phyloP scores from a whole-genome alignment of 2,888 invertebrate genomes.

The Ophioninae sp. region DNA sequence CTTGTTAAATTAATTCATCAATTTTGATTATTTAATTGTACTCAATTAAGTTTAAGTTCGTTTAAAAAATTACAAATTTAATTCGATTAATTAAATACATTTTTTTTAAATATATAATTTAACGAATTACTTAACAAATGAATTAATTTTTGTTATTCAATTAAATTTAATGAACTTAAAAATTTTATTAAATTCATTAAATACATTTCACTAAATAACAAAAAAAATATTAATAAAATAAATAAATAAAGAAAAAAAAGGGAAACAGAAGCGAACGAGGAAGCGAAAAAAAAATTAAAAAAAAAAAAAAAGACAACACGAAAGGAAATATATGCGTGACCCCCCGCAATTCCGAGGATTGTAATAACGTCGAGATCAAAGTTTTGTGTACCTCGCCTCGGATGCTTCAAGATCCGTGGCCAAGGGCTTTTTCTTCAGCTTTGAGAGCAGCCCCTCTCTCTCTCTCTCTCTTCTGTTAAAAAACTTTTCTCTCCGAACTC shows the following conservation, averaged over 20 bases:
- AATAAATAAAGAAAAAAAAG: not conserved
- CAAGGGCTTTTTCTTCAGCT: conserved; percentile 51
- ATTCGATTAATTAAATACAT: too few relatives aligned
- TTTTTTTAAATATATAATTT: too few relatives aligned
- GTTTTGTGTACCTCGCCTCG: conserved; percentile 67
- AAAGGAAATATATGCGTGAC: conserved; percentile 54
- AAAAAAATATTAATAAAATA: not conserved
- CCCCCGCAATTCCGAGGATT: conserved; percentile 68
- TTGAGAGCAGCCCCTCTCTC: conserved; percentile 13
- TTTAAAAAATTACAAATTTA: too few relatives aligned
- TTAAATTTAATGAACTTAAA: too few relatives aligned
- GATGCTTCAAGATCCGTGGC: conserved; percentile 35
- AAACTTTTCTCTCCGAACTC: conserved; percentile 73
- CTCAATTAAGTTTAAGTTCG: too few relatives aligned
- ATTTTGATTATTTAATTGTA: too few relatives aligned
- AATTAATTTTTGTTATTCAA: too few relatives aligned
- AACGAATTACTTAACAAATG: too few relatives aligned
- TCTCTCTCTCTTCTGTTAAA: conserved; percentile 63
- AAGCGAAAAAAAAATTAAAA: not conserved
- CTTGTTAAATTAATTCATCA: too few relatives aligned
- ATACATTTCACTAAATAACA: conserved; percentile 70
- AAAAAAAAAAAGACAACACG: not conserved
- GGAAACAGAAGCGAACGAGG: not conserved
- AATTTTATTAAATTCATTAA: too few relatives aligned
- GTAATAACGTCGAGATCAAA: conserved; percentile 79